Conservation (phyloP, 2,113 vertebrate species). For the Sceloporus tristichus region DNA sequence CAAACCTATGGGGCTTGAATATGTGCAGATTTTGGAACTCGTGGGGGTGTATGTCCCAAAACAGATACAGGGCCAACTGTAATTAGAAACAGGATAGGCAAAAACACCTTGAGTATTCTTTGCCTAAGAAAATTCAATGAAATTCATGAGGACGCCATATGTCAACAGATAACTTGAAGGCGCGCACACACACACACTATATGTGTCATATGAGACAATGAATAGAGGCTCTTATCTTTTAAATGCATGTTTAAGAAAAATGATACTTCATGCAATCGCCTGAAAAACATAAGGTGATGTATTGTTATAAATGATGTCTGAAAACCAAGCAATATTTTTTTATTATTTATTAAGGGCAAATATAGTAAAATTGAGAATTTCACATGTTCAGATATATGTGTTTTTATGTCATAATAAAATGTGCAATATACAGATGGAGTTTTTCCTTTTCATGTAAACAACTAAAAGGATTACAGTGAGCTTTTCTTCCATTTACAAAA, state of each 20-base stretch:
- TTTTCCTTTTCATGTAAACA: background rate
- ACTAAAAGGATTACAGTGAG: background rate
- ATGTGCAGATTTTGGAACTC: too few relatives aligned
- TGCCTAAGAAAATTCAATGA: too few relatives aligned
- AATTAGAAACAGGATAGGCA: background rate
- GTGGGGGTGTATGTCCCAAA: too few relatives aligned
- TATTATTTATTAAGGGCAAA: background rate
- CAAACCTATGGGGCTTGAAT: too few relatives aligned
- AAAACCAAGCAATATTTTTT: background rate
- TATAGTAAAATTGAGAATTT: background rate
- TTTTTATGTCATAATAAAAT: background rate
- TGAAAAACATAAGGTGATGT: background rate
- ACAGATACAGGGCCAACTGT: background rate
- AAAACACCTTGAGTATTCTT: too few relatives aligned
- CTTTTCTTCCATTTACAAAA: background rate
- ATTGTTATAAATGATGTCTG: background rate
- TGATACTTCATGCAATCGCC: background rate
- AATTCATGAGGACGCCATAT: too few relatives aligned
- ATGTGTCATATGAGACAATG: background rate
- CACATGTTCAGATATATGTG: background rate
- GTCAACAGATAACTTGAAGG: too few relatives aligned
- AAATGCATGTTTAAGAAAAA: slow-evolving; percentile 12
- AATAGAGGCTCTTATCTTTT: background rate
- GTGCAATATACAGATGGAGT: background rate
- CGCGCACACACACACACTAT: background rate